These are phyloP conservation scores for Ischnus inquisitorius DNA, from an alignment of 2,888 invertebrate species.

Conservation along the genomic window DNA sequence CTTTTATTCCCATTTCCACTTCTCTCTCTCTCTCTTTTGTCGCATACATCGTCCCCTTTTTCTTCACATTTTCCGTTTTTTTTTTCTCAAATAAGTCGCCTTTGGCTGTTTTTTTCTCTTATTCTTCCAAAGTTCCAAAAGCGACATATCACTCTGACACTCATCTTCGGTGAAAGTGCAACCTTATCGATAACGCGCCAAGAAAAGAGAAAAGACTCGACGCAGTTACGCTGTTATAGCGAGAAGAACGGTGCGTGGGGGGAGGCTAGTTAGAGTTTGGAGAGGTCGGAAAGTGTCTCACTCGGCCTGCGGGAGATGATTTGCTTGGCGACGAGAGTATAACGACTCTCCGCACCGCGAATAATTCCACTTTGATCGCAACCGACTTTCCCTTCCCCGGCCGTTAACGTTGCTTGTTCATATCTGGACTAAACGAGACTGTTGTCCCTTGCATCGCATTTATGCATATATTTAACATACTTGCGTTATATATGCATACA, in stretches of 20 bases:
- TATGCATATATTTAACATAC: constrained; percentile 49
- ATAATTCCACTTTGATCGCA: constrained; percentile 79
- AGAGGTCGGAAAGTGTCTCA: constrained; percentile 42
- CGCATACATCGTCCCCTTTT: background rate
- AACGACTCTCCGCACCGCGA: constrained; percentile 77
- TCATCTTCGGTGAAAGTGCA: background rate
- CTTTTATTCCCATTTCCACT: background rate
- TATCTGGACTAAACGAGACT: constrained; percentile 57
- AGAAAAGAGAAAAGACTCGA: constrained; percentile 69
- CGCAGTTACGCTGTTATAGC: constrained; percentile 76
- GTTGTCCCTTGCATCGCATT: constrained; percentile 47
- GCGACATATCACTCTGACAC: background rate
- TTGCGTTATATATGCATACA: background rate
- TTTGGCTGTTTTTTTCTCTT: background rate
- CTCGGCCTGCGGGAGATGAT: constrained; percentile 60
- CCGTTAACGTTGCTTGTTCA: constrained; percentile 8
- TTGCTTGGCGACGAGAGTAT: constrained; percentile 77
- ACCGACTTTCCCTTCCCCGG: constrained; percentile 59
- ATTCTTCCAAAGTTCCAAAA: background rate
- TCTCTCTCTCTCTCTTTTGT: background rate
- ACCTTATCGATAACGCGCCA: constrained; percentile 65
- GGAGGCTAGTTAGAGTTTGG: constrained; percentile 19
- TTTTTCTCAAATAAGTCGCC: background rate
- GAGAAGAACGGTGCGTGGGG: no score
- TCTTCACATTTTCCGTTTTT: background rate